Evolutionary conservation across 2,888 invertebrate genomes (phyloP), one percentile per base, ranked within the genome.

Genomic region (Campoplex capitator): DNA sequence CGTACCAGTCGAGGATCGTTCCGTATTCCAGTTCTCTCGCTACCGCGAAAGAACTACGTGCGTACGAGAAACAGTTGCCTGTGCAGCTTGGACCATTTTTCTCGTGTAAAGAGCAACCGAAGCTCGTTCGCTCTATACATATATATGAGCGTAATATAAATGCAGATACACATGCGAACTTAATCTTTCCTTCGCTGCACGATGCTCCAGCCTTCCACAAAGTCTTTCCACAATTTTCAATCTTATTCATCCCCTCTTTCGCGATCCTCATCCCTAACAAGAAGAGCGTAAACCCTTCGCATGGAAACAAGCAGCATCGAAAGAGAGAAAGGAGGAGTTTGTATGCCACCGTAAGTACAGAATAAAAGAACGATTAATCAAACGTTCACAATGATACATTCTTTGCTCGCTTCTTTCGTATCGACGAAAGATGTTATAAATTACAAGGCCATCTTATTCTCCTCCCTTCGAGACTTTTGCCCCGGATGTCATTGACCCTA

Each of bases 341-440:
- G 38, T 38, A 32, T 58, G 42, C 13, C 28, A n/a, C 32, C 32
- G 70, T 32, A 73, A 73, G 51, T 68, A 13, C 67, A 68, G 71
- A 80, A 84, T 80, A 77, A 80, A 76, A 81, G 56, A 6, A 32
- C 80, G 77, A 86, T 86, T 86, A 81, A 86, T 84, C 83, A 81
- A 86, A 86, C 83, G 77, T 73, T 84, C 83, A 83, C 86, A 80
- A 86, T 83, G 86, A 80, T 80, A 68, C 76, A 80, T 48, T 67
- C 71, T 74, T 54, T 67, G 54, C 51, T 67, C 56, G 8, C 6
- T 23, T 23, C 23, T 45, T 18, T 54, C 38, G 54, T 56, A 67
- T 38, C 65, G 73, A 81, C 28, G 35, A 73, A 67, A 79, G 58
- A 79, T 58, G 42, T 77, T 79, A 83, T 79, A 79, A 79, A 83